Evolutionary conservation across 1,140 invertebrate species (phyloP).

Genomic region (Penaeus indicus): DNA sequence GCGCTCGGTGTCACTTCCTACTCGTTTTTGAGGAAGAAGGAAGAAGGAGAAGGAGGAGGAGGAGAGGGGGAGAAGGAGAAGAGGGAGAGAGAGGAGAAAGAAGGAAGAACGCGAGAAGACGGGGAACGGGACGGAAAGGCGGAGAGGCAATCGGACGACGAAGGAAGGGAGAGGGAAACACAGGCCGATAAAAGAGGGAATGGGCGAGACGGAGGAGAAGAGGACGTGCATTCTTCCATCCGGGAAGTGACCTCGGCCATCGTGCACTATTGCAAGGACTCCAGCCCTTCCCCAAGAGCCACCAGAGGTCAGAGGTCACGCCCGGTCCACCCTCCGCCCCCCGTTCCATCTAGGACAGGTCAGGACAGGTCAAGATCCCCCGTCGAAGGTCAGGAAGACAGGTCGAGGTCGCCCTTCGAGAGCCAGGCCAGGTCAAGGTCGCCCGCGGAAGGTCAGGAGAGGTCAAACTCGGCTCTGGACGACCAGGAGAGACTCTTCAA

Average conservation of each 20-base stretch:
- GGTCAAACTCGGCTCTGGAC: too few species aligned
- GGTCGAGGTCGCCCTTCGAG: too few species aligned
- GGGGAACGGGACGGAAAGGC: slow-evolving; percentile 12
- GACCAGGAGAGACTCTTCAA: slow-evolving; percentile 41
- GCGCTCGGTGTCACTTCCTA: slow-evolving; percentile 73
- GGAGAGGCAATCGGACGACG: slow-evolving; percentile 4
- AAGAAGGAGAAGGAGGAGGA: slow-evolving; percentile 9
- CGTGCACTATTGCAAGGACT: slow-evolving; percentile 80
- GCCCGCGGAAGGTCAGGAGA: too few species aligned
- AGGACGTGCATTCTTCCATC: slow-evolving; percentile 84
- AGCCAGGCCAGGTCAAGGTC: too few species aligned
- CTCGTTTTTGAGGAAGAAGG: slow-evolving; percentile 63
- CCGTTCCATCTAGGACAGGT: neutral
- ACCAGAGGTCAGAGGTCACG: neutral
- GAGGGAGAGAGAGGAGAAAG: slow-evolving; percentile 7
- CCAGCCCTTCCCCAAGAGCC: slow-evolving; percentile 53
- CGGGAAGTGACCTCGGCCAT: slow-evolving; percentile 94
- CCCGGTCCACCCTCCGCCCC: neutral
- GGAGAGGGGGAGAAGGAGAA: slow-evolving; percentile 34
- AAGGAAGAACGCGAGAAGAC: slow-evolving; percentile 42
- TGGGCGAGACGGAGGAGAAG: slow-evolving; percentile 32
- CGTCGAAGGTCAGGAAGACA: too few species aligned
- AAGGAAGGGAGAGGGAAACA: slow-evolving; percentile 38
- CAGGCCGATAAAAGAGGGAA: slow-evolving; percentile 30
- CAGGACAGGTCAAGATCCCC: too few species aligned